These are phyloP conservation scores for Atethmia centrago DNA, from an alignment of 2,888 invertebrate genomes.

Conservation along the genomic window DNA sequence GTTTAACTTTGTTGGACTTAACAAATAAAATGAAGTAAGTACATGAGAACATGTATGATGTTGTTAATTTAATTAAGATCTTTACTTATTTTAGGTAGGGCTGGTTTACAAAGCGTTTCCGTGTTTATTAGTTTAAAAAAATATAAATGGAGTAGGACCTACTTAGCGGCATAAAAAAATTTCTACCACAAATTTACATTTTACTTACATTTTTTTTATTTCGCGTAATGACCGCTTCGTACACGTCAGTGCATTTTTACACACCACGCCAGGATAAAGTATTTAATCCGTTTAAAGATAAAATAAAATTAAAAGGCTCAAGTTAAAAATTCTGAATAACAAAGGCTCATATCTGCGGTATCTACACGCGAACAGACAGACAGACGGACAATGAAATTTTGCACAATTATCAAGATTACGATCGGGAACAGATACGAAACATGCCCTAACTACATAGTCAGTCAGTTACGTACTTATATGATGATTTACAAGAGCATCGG, in stretches of 20 bases:
- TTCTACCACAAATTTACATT: not conserved
- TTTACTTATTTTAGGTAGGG: not conserved
- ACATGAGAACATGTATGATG: conserved; percentile 6
- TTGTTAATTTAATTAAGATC: conserved; percentile 33
- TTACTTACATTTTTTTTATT: not conserved
- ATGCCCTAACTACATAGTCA: conserved; percentile 65
- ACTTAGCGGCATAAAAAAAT: not conserved
- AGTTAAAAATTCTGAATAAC: conserved; percentile 54
- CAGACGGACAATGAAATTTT: conserved; percentile 83
- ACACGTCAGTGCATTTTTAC: conserved; percentile 46
- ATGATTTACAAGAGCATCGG: conserved; percentile 57
- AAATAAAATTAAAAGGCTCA: conserved; percentile 58
- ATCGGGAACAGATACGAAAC: conserved; percentile 81
- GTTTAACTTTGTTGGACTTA: conserved; percentile 41
- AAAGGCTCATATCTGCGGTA: conserved; percentile 65
- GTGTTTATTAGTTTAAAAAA: not conserved
- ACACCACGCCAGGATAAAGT: conserved; percentile 35
- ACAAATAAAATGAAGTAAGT: conserved; percentile 27
- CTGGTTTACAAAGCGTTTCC: not conserved
- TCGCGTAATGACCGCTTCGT: conserved; percentile 20
- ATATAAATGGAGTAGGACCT: not conserved
- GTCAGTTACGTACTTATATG: conserved; percentile 62
- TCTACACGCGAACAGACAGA: conserved; percentile 75
- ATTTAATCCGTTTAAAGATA: conserved; percentile 58
- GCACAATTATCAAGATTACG: conserved; percentile 84